These are phyloP conservation scores for Mythimna ferrago DNA, from an alignment of 2,888 invertebrate genomes.

Conservation along the genomic window DNA sequence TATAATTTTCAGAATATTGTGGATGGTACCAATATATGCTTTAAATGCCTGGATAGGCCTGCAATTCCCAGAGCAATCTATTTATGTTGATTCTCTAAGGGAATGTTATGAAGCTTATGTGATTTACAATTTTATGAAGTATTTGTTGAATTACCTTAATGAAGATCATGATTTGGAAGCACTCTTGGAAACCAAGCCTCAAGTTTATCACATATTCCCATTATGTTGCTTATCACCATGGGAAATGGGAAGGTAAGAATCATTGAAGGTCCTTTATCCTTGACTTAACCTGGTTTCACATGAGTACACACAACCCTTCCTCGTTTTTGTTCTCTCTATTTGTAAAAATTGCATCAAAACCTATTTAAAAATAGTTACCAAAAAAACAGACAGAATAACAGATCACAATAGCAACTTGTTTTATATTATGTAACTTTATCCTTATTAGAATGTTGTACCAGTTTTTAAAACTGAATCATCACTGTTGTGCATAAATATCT, in stretches of 20 bases:
- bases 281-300: not conserved
- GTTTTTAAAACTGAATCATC: not conserved
- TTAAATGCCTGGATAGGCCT: constrained; percentile 98
- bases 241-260: constrained; percentile 95
- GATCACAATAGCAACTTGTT: too few species aligned
- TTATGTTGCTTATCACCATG: constrained; percentile 97
- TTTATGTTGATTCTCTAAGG: constrained; percentile 97
- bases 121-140: constrained; percentile 99
- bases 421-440: not conserved
- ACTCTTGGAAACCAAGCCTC: constrained; percentile 94
- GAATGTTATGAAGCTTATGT: constrained; percentile 99
- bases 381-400: too few species aligned
- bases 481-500: not conserved
- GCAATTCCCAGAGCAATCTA: constrained; percentile 96
- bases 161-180: constrained; percentile 96
- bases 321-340: too few species aligned
- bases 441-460: not conserved
- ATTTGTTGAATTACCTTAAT: constrained; percentile 97
- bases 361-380: too few species aligned
- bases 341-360: too few species aligned
- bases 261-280: not conserved
- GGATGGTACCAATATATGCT: constrained; percentile 99
- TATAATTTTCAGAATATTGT: constrained; percentile 93
- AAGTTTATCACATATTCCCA: constrained; percentile 97
- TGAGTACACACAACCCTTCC: not conserved